Conservation (phyloP, 2,888 invertebrate species). For the Limnephilus marmoratus region DNA sequence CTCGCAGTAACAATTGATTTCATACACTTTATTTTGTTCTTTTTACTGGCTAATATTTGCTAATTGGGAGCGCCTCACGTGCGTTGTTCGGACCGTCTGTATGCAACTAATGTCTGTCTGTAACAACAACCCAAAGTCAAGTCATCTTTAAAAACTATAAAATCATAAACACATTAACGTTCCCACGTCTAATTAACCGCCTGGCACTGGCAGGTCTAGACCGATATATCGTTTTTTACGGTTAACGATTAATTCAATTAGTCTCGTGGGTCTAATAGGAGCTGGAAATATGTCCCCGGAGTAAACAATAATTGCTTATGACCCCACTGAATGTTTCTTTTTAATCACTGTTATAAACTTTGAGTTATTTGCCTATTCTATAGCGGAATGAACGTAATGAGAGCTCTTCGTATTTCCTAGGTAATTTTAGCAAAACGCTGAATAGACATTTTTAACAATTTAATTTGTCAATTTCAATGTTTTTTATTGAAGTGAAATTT, state of each 20-base stretch:
- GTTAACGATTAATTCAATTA: conserved; percentile 47
- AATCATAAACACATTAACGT: conserved; percentile 17
- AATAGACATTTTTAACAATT: neutral
- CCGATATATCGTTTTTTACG: conserved; percentile 45
- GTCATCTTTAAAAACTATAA: neutral
- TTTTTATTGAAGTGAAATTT: too few relatives aligned
- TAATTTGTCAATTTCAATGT: neutral
- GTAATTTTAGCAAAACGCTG: neutral
- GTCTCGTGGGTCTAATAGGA: conserved; percentile 17
- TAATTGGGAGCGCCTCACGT: too few relatives aligned
- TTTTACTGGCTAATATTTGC: too few relatives aligned
- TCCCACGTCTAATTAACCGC: conserved; percentile 4
- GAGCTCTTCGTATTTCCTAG: neutral
- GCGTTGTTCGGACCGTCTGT: too few relatives aligned
- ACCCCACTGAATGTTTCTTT: conserved; percentile 40
- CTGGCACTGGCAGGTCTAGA: conserved; percentile 18
- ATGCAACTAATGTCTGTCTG: neutral
- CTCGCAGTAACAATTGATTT: too few relatives aligned
- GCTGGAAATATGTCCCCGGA: conserved; percentile 29
- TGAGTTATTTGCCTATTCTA: conserved; percentile 28
- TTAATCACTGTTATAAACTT: conserved; percentile 40
- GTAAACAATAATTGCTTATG: conserved; percentile 42
- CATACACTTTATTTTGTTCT: too few relatives aligned
- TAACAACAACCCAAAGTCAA: too few relatives aligned
- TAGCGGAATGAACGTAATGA: neutral